These are phyloP conservation scores for Carcharodon carcharias DNA, from an alignment of 2,797 vertebrate species.

Conservation along the genomic window DNA sequence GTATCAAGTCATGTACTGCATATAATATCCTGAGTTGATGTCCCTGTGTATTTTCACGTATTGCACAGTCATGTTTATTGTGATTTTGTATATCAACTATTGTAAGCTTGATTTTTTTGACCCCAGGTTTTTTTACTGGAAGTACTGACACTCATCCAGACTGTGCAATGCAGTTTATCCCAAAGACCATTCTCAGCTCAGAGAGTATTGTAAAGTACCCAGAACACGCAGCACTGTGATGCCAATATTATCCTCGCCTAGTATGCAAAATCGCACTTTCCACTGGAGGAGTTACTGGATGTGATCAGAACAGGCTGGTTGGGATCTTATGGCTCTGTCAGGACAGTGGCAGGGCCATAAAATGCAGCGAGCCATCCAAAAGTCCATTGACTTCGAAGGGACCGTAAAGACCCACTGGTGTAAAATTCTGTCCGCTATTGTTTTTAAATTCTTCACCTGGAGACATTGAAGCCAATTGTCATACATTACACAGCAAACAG, in stretches of 20 bases:
- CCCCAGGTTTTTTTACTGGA: background rate
- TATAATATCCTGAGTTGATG: background rate
- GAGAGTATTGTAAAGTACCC: background rate
- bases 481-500: background rate
- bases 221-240: background rate
- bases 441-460: background rate
- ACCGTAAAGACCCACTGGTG: too few relatives aligned
- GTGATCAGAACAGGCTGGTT: background rate
- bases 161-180: background rate
- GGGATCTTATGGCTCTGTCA: too few relatives aligned
- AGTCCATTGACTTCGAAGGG: too few relatives aligned
- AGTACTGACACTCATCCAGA: background rate
- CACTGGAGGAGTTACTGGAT: background rate
- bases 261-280: background rate
- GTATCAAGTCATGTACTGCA: background rate
- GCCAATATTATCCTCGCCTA: background rate
- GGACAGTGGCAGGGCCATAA: too few relatives aligned
- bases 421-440: too few relatives aligned
- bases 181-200: background rate
- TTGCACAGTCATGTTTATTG: background rate
- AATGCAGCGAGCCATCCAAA: too few relatives aligned
- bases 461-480: background rate
- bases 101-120: background rate
- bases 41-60: background rate
- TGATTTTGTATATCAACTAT: background rate